Conservation (phyloP, 2,797 vertebrate species). For the Neosilurus hyrtlii region DNA sequence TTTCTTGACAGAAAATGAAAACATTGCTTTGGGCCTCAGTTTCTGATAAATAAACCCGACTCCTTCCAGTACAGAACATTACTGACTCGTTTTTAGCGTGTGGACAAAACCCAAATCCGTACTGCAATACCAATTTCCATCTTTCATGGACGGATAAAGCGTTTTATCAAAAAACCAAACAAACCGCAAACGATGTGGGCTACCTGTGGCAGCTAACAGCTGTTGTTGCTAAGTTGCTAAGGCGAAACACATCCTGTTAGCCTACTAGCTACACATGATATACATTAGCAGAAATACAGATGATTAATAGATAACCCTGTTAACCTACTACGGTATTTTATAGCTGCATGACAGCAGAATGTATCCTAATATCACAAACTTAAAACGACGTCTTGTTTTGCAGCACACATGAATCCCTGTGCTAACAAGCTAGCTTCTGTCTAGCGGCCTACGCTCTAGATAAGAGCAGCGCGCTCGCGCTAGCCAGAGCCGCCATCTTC, state of each 20-base stretch:
- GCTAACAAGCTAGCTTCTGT: neutral
- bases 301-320: neutral
- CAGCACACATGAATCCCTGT: neutral
- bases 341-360: neutral
- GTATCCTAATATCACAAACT: neutral
- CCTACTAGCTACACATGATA: neutral
- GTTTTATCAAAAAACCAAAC: no score
- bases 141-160: neutral
- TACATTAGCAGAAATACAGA: neutral
- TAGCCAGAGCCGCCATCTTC: conserved; percentile 79
- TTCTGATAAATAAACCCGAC: neutral
- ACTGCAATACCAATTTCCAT: neutral
- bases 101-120: neutral
- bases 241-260: neutral
- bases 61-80: neutral
- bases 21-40: neutral
- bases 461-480: conserved; percentile 61
- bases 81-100: no score
- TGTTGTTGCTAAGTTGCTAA: conserved; percentile 22
- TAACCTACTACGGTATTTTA: no score
- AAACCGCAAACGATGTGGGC: neutral
- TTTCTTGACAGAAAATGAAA: neutral
- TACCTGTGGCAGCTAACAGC: neutral
- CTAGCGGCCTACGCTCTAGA: conserved; percentile 72
- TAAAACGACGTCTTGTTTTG: no score